phyloP scores from a whole-genome alignment of 2,113 vertebrate species.

The Zingel zingel region DNA sequence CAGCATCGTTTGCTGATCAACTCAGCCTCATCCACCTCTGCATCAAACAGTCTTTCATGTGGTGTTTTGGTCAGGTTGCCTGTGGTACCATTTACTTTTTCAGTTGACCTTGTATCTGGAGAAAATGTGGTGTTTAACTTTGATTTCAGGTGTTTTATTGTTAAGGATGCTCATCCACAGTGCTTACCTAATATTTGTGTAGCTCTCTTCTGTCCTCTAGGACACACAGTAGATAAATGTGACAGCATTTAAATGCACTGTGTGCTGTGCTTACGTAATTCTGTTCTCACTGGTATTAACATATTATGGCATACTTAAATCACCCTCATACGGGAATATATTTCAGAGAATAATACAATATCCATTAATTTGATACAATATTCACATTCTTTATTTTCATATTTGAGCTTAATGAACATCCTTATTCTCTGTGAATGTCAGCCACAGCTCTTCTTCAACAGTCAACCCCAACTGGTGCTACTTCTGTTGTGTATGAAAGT shows the following conservation, averaged over 20 bases:
- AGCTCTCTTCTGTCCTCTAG: background rate
- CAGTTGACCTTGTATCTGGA: conserved; percentile 7
- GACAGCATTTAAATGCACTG: conserved; percentile 16
- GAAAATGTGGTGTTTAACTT: conserved; percentile 6
- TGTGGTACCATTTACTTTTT: background rate
- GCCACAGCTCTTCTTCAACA: background rate
- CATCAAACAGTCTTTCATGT: conserved; percentile 4
- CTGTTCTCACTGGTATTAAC: conserved; percentile 3
- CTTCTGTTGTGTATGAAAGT: conserved; percentile 2
- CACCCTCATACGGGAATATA: background rate
- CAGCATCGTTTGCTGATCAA: conserved; percentile 19
- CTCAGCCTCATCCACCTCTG: conserved; percentile 8
- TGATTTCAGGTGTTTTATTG: background rate
- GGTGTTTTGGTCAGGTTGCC: background rate
- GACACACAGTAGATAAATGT: conserved; percentile 2
- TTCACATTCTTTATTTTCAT: conserved; percentile 6
- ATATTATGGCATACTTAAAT: background rate
- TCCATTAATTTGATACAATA: background rate
- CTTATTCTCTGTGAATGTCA: conserved; percentile 28
- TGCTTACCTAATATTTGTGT: background rate
- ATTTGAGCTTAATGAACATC: conserved; percentile 6
- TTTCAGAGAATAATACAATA: conserved; percentile 9
- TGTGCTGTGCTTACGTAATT: background rate
- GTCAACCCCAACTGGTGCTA: background rate
- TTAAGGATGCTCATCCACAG: background rate